Base-by-base conservation (phyloP, 2,888 invertebrate genomes). In the Thyatira batis region DNA sequence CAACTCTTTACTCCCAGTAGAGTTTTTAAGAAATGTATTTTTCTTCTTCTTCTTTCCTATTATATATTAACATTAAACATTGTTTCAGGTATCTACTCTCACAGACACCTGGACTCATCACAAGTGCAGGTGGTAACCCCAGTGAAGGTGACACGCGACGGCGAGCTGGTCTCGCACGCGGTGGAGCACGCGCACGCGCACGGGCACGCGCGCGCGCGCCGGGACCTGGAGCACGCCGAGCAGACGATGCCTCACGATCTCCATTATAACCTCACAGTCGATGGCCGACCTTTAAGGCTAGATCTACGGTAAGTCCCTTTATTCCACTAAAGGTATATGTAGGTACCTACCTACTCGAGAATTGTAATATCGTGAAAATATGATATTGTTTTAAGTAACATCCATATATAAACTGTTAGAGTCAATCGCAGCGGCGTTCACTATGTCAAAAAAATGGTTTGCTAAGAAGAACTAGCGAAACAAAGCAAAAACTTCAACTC, bases 121-220 rank as follows among this genome's bases (percentile, higher is more conserved):
- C 88, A 92, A 63, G 93, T 92, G 68, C 92, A 94, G 71, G 91
- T 95, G 67, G 93, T 93, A 53, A 89, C 93, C 52, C 95, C 95
- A 0, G 87, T 93, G 57, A 94, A 93, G 79, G 94, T 95, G 72
- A 90, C 92, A 30, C 74, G 82, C 44, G 90, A 87, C 43, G 95
- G 95, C 45, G 85, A 84, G 63, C 90, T 93, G 72, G 78, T 94
- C 63, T 94, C 94, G 57, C 92, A 89, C 73, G 76, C 85, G 53
- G 81, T 94, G 58, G 93, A 93, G 43, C 93, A 93, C 73, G 85
- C 85, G 58, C 94, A 94, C 70, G 85, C 80, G 54, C 90, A 91
- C 67, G 86, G 90, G 6, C 90, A 89, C 60, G 82, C 92, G 60
- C 84, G 92, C 23, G 92, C 94, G 25, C 92, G 94, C 61, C 81